Conservation (phyloP, 2,113 vertebrate genomes). For the Hylia prasina region DNA sequence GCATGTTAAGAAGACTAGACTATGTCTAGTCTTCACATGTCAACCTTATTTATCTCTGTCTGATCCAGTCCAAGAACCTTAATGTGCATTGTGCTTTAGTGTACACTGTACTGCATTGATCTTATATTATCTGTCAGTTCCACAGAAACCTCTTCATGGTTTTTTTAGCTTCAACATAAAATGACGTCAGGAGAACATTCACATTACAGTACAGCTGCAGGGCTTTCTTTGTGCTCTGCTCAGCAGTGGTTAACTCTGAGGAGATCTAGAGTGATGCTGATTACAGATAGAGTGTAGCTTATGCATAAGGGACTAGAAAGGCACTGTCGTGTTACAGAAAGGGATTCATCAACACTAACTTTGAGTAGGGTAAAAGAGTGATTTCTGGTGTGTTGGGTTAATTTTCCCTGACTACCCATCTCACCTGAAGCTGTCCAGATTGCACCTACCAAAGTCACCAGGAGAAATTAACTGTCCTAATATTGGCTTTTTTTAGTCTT, state of each 20-base stretch:
- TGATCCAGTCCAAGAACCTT: background rate
- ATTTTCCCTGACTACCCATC: background rate
- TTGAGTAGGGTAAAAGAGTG: background rate
- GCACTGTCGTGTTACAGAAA: background rate
- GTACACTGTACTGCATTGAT: background rate
- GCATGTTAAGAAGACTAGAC: background rate
- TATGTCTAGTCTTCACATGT: background rate
- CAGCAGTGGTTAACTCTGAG: background rate
- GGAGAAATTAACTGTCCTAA: background rate
- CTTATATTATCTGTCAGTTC: background rate
- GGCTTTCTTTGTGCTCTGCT: background rate
- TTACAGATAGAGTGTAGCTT: background rate
- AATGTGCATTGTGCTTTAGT: background rate
- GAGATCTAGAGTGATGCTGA: background rate
- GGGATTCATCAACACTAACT: background rate
- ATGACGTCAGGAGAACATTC: background rate
- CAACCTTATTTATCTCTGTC: background rate
- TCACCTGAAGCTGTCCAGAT: background rate
- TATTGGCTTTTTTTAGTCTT: background rate
- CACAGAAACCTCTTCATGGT: background rate
- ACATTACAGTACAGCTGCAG: background rate
- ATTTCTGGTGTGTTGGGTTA: background rate
- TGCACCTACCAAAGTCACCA: background rate
- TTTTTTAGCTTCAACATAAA: background rate
- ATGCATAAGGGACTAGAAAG: background rate